Conservation (phyloP, 2,113 vertebrate species). For the Clarias macrocephalus region DNA sequence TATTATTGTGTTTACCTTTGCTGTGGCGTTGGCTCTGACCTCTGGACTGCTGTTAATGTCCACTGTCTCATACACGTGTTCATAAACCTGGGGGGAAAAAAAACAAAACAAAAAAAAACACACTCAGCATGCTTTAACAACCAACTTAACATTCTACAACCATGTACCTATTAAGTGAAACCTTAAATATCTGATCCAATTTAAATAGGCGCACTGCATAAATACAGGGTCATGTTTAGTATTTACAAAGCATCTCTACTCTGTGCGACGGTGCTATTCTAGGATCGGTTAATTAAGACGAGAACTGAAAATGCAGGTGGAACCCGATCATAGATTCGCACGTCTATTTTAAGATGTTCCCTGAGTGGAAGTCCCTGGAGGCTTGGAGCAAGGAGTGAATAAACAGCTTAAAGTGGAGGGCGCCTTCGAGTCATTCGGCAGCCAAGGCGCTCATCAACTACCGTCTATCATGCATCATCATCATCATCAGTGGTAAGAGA, state of each 20-base stretch:
- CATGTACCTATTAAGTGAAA: not conserved
- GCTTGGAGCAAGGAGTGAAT: slow-evolving; percentile 15
- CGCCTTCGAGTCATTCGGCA: slow-evolving; percentile 26
- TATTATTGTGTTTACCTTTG: slow-evolving; percentile 81
- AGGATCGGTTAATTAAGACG: slow-evolving; percentile 24
- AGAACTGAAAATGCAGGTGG: slow-evolving; percentile 23
- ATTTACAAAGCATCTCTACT: slow-evolving; percentile 13
- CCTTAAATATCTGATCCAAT: not conserved
- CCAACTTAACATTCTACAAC: not conserved
- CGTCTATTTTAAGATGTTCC: slow-evolving; percentile 30
- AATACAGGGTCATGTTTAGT: slow-evolving; percentile 1
- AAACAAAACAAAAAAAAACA: slow-evolving; percentile 6
- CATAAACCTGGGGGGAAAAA: slow-evolving; percentile 84
- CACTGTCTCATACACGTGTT: slow-evolving; percentile 98
- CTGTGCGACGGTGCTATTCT: not conserved
- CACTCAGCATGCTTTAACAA: not conserved
- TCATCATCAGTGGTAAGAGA: not conserved
- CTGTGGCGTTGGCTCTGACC: slow-evolving; percentile 95
- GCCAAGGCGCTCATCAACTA: slow-evolving; percentile 12
- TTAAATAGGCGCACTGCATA: not conserved
- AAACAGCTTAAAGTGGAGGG: slow-evolving; percentile 31
- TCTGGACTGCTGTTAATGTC: slow-evolving; percentile 98
- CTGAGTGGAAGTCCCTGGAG: slow-evolving; percentile 21
- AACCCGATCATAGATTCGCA: slow-evolving; percentile 25
- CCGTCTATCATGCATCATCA: slow-evolving; percentile 4